Percentiles rank a stretch among this genome's conserved stretches.
These are phyloP conservation scores for Drosophila novamexicana DNA, from an alignment of 1,140 invertebrate genomes.

Conservation along the genomic window DNA sequence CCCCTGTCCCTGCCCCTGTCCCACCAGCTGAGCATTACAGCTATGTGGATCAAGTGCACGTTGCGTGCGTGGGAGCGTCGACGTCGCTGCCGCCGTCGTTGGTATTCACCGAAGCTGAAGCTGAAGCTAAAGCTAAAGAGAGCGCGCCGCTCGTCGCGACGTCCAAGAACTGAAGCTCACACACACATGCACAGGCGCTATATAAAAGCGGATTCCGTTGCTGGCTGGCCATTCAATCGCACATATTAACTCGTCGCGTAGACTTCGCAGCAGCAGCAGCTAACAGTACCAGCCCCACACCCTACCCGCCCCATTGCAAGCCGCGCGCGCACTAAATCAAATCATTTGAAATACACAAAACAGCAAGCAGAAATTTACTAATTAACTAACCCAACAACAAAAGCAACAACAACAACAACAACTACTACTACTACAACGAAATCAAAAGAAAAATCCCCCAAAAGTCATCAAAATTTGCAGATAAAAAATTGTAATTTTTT, in stretches of 20 bases:
- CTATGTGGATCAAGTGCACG: constrained; percentile 48
- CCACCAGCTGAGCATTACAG: background rate
- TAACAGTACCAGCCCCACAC: constrained; percentile 14
- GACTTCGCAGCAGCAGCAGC: constrained; percentile 47
- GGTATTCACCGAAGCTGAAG: background rate
- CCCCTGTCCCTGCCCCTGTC: background rate
- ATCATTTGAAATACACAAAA: constrained; percentile 16
- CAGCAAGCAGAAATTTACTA: constrained; percentile 17
- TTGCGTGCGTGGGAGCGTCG: constrained; percentile 34
- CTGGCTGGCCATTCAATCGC: constrained; percentile 47
- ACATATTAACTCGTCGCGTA: constrained; percentile 57
- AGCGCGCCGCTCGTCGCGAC: constrained; percentile 20
- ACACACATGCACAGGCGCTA: constrained; percentile 33
- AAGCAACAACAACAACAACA: constrained; percentile 21
- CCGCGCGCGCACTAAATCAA: constrained; percentile 32
- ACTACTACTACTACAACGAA: constrained; percentile 15
- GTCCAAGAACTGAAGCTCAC: constrained; percentile 40
- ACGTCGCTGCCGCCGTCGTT: background rate
- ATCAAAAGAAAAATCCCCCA: constrained; percentile 15
- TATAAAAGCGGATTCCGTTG: constrained; percentile 44
- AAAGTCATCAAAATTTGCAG: constrained; percentile 8
- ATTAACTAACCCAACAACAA: constrained; percentile 36
- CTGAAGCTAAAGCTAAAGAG: constrained; percentile 15
- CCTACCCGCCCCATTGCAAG: constrained; percentile 12
- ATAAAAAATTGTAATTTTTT: constrained; percentile 40